Percentiles rank a stretch among this genome's conserved stretches.
phyloP scores from a whole-genome alignment of 2,888 invertebrate species.

The Cephonodes hylas region DNA sequence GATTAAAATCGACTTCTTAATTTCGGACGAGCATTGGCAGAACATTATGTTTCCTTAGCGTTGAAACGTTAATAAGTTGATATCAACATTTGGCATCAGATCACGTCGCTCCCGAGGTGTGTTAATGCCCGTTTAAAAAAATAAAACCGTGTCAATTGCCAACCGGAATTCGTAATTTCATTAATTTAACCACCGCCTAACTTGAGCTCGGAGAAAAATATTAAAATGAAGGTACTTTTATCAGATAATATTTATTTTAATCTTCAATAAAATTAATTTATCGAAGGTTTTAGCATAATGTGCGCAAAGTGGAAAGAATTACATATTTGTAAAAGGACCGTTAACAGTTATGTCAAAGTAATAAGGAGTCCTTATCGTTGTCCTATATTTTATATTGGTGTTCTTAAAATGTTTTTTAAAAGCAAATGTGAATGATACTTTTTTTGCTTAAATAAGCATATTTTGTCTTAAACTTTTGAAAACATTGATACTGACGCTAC shows the following conservation, averaged over 20 bases:
- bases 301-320: not conserved
- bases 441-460: too few species aligned
- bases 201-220: conserved; percentile 10
- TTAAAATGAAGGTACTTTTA: conserved; percentile 1
- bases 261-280: not conserved
- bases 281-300: not conserved
- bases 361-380: not conserved
- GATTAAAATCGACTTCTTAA: not conserved
- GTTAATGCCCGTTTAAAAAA: conserved; percentile 9
- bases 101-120: conserved; percentile 10
- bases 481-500: not conserved
- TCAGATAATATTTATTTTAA: not conserved
- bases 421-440: too few species aligned
- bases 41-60: not conserved
- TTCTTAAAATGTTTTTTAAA: not conserved
- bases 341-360: not conserved
- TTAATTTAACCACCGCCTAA: conserved; percentile 40
- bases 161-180: conserved; percentile 38
- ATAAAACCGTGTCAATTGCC: conserved; percentile 36
- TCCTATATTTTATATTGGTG: not conserved
- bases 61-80: not conserved
- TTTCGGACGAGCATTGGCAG: not conserved
- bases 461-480: too few species aligned
- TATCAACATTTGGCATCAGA: conserved; percentile 8
- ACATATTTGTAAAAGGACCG: not conserved